Conservation (phyloP, 2,113 vertebrate genomes). For the Plecotus auritus region DNA sequence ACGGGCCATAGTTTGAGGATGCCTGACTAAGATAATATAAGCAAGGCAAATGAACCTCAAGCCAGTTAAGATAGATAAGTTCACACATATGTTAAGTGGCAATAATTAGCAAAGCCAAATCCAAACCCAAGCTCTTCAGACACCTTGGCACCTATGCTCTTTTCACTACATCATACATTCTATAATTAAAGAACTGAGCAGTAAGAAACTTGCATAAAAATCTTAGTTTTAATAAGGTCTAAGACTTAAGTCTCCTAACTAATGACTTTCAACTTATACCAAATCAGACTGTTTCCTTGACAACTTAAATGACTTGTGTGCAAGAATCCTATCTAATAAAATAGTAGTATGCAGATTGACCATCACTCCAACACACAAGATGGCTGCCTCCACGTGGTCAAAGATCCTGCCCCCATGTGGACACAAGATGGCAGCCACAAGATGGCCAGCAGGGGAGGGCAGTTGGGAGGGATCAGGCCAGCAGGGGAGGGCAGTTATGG, state of each 20-base stretch:
- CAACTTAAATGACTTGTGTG: background rate
- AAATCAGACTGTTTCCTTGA: background rate
- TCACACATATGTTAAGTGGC: background rate
- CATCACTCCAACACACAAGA: no score
- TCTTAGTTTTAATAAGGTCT: background rate
- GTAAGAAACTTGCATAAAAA: slow-evolving; percentile 38
- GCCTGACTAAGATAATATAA: background rate
- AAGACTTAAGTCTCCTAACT: slow-evolving; percentile 29
- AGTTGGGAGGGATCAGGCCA: no score
- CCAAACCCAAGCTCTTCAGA: background rate
- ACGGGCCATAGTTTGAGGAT: no score
- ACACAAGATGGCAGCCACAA: no score
- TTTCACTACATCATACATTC: background rate
- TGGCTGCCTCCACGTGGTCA: no score
- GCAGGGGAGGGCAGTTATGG: no score
- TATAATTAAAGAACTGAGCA: background rate
- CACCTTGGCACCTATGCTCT: background rate
- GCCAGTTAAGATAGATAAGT: background rate
- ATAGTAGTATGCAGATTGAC: no score
- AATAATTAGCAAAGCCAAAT: slow-evolving; percentile 6
- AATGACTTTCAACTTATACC: background rate
- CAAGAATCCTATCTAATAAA: background rate
- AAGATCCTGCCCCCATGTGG: no score
- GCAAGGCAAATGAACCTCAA: background rate
- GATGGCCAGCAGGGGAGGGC: no score